phyloP scores from a whole-genome alignment of 53 echinoderm and acorn worm genomes.

The Hippasteria phrygiana region DNA sequence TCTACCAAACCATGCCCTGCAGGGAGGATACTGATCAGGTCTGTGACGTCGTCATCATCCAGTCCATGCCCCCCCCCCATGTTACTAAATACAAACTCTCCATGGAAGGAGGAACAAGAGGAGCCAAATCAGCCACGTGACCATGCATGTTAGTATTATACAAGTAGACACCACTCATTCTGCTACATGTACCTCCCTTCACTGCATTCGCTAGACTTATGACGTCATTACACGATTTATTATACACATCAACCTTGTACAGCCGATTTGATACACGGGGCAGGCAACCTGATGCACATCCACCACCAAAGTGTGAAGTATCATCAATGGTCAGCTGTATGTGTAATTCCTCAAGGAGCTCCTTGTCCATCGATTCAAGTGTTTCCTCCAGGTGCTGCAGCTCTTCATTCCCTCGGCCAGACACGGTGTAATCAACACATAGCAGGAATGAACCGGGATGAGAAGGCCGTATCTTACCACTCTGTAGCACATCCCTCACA shows the following conservation, averaged over 20 bases:
- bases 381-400: background rate
- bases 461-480: too few species aligned
- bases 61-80: too few species aligned
- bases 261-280: background rate
- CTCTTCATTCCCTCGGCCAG: background rate
- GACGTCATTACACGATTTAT: background rate
- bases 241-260: background rate
- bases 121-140: background rate
- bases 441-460: background rate
- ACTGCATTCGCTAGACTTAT: background rate
- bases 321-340: background rate
- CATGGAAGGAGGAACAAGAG: background rate
- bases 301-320: background rate
- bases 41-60: constrained; percentile 1
- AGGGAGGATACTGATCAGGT: constrained; percentile 10
- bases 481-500: background rate
- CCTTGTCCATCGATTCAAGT: background rate
- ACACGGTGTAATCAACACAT: background rate
- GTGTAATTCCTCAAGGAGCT: background rate
- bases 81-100: background rate
- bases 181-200: background rate
- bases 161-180: background rate
- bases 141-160: background rate
- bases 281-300: background rate
- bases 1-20: background rate